A percentile compares a stretch with the other conserved stretches of the same genome.
These are phyloP conservation scores for Leptogaster cylindrica DNA, from an alignment of 2,888 invertebrate species.

Conservation along the genomic window DNA sequence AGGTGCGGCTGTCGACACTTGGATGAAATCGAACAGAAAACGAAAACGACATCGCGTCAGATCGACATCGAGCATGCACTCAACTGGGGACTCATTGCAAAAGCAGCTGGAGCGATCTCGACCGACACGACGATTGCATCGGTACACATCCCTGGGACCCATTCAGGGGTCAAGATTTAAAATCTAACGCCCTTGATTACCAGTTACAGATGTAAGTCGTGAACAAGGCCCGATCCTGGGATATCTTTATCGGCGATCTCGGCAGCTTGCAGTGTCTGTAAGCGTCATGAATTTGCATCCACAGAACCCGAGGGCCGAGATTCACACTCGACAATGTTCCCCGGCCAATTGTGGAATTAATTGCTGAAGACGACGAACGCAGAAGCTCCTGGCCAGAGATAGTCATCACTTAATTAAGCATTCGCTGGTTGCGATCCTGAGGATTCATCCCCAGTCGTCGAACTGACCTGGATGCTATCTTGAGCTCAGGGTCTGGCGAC, in stretches of 20 bases:
- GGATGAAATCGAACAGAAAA: no score
- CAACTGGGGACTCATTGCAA: no score
- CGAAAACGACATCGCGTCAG: no score
- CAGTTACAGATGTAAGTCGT: slow-evolving; percentile 22
- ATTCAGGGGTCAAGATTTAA: slow-evolving; percentile 12
- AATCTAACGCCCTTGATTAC: slow-evolving; percentile 21
- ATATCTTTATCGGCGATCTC: slow-evolving; percentile 10
- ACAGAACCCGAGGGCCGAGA: background rate
- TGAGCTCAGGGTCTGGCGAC: background rate
- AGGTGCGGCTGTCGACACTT: no score
- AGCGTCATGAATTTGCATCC: slow-evolving; percentile 15
- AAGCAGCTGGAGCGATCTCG: no score
- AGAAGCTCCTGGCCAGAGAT: slow-evolving; percentile 20
- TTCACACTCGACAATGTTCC: slow-evolving; percentile 35
- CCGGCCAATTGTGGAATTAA: slow-evolving; percentile 35
- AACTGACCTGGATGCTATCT: slow-evolving; percentile 20
- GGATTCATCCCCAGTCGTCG: background rate
- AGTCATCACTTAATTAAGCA: slow-evolving; percentile 41
- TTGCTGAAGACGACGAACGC: slow-evolving; percentile 8
- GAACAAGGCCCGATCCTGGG: background rate
- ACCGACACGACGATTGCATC: no score
- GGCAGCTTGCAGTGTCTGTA: background rate
- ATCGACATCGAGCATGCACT: no score
- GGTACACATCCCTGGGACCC: no score
- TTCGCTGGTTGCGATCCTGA: slow-evolving; percentile 17